These are phyloP conservation scores for Spilarctia lutea DNA, from an alignment of 2,888 invertebrate genomes.

Conservation along the genomic window DNA sequence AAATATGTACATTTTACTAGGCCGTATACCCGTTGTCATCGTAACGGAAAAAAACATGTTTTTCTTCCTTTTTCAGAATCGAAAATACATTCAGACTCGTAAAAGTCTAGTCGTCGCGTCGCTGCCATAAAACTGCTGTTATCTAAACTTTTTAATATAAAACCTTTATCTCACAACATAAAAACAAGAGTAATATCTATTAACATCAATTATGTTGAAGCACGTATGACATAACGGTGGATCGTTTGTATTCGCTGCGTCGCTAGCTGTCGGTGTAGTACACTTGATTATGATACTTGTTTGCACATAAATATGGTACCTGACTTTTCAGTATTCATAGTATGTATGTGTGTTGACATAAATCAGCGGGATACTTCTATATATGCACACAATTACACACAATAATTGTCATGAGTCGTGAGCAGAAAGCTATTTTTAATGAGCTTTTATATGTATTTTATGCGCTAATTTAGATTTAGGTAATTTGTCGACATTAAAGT, in stretches of 20 bases:
- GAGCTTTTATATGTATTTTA: background rate
- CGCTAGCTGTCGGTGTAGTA: slow-evolving; percentile 13
- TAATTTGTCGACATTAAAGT: no score
- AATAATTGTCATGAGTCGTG: background rate
- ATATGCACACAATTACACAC: background rate
- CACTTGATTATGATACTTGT: slow-evolving; percentile 42
- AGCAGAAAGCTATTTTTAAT: background rate
- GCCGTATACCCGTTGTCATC: background rate
- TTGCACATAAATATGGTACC: slow-evolving; percentile 26
- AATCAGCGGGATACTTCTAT: slow-evolving; percentile 6
- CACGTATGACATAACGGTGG: slow-evolving; percentile 37
- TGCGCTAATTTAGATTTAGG: no score
- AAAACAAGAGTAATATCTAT: background rate
- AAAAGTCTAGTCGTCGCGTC: background rate
- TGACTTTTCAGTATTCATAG: slow-evolving; percentile 37
- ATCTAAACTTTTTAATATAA: background rate
- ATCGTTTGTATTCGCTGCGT: slow-evolving; percentile 32
- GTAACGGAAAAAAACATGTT: background rate
- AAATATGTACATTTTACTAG: background rate
- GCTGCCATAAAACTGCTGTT: background rate
- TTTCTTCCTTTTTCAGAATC: background rate
- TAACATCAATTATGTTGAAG: slow-evolving; percentile 30
- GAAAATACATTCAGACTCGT: background rate
- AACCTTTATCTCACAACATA: background rate
- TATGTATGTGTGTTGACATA: slow-evolving; percentile 29